Conservation (phyloP, 2,797 vertebrate genomes). For the Argentina silus region DNA sequence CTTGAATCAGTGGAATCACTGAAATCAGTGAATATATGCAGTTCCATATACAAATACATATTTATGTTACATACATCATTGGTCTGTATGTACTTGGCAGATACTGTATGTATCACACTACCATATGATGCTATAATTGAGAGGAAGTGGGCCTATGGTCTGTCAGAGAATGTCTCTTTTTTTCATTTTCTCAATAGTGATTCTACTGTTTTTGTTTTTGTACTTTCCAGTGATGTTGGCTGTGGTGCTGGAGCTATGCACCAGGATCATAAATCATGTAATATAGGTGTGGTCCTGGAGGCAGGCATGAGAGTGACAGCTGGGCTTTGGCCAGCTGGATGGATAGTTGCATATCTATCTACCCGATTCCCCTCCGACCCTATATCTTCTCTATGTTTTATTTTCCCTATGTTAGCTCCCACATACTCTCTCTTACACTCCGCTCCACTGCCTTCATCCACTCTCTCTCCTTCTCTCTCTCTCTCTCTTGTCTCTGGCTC, state of each 20-base stretch:
- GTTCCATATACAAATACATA: not conserved
- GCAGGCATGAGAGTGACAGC: constrained; percentile 3
- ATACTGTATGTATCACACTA: too few relatives aligned
- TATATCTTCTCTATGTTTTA: not conserved
- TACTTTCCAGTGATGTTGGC: not conserved
- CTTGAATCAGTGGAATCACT: not conserved
- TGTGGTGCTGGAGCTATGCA: not conserved
- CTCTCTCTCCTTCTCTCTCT: not conserved
- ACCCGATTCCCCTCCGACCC: not conserved
- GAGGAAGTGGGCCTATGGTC: too few relatives aligned
- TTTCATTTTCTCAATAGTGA: not conserved
- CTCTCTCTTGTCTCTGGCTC: not conserved
- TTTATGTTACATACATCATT: not conserved
- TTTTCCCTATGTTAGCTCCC: not conserved
- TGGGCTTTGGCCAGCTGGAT: constrained; percentile 10
- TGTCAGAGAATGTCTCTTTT: not conserved
- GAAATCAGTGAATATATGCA: not conserved
- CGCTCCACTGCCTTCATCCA: not conserved
- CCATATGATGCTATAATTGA: too few relatives aligned
- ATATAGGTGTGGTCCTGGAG: not conserved
- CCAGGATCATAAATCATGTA: not conserved
- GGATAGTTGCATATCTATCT: constrained; percentile 1
- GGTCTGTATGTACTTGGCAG: too few relatives aligned
- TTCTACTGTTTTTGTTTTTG: not conserved
- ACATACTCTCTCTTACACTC: not conserved